These are phyloP conservation scores for Stenodema calcarata DNA, from an alignment of 2,888 invertebrate species.

Conservation along the genomic window DNA sequence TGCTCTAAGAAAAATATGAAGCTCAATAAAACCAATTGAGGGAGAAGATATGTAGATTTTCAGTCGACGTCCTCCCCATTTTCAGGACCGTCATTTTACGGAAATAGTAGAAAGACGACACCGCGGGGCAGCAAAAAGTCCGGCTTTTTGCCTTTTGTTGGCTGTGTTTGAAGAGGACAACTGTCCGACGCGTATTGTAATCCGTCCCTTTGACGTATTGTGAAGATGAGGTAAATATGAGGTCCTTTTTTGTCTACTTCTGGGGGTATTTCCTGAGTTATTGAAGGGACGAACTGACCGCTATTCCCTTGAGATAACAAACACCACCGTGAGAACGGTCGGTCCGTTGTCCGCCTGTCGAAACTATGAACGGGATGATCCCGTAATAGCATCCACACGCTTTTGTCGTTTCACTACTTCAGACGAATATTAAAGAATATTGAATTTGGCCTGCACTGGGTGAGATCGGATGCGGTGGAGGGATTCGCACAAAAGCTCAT, in stretches of 20 bases:
- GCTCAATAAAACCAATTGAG: neutral
- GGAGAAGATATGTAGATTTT: conserved; percentile 1
- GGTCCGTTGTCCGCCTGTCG: neutral
- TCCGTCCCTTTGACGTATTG: conserved; percentile 4
- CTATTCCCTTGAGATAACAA: conserved; percentile 1
- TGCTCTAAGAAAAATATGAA: neutral
- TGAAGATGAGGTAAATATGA: conserved; percentile 3
- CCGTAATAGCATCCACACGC: neutral
- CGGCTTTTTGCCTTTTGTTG: neutral
- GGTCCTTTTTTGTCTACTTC: neutral
- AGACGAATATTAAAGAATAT: no score
- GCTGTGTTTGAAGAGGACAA: conserved; percentile 6
- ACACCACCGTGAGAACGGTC: neutral
- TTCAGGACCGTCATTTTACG: neutral
- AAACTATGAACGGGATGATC: neutral
- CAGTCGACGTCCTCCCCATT: neutral
- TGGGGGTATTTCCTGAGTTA: neutral
- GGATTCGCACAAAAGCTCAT: no score
- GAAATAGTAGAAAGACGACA: neutral
- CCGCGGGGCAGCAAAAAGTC: neutral
- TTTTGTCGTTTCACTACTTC: no score
- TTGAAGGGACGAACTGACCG: neutral
- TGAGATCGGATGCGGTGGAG: no score
- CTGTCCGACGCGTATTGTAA: neutral
- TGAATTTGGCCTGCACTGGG: no score